Evolutionary conservation across 1,140 invertebrate genomes (phyloP), one percentile per base, ranked within the genome.

Genomic region (Bathynomus jamesi): DNA sequence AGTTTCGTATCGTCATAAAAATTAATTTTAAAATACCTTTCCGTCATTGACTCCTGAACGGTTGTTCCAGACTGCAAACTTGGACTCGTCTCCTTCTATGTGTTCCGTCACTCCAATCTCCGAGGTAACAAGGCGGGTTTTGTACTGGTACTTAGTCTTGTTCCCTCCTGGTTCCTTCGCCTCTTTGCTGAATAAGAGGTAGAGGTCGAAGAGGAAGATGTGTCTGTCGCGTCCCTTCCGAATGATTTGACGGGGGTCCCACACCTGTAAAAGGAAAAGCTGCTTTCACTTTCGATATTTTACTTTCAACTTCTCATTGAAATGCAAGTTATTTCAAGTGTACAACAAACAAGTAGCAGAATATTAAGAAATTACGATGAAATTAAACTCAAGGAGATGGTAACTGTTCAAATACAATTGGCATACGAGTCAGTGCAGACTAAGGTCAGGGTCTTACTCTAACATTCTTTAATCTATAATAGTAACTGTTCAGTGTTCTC

Each of bases 41-140:
- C 93, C 95, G 80, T 98, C 95, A 73, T 92, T 94, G 79, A 95
- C 93, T 13, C 94, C 93, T 24, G 92, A 91, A 74, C 93, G 85
- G 3, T 95, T 95, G 0, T 95, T 97, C 95, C 97, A 98, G 5
- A 99, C 91, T 0, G 95, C 96, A 86, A 99, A 99, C 84, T 99
- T 99, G 79, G 94, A 97, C 81, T 97, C 94, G 84, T 99, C 97
- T 0, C 94, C 95, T 83, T 96, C 96, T 79, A 99, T 96, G 83
- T 99, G 96, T 82, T 99, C 97, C 4, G 96, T 98, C 2, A 99
- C 92, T 30, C 95, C 95, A 70, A 98, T 83, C 80, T 98, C 95
- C 11, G 92, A 93, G 3, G 94, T 95, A 92, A 98, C 93, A 28
- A 98, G 85, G 82, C 95, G 94, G 78, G 92, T 95, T 82, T 99